Conservation (phyloP, 2,888 invertebrate genomes). For the Rhorus exstirpatorius region DNA sequence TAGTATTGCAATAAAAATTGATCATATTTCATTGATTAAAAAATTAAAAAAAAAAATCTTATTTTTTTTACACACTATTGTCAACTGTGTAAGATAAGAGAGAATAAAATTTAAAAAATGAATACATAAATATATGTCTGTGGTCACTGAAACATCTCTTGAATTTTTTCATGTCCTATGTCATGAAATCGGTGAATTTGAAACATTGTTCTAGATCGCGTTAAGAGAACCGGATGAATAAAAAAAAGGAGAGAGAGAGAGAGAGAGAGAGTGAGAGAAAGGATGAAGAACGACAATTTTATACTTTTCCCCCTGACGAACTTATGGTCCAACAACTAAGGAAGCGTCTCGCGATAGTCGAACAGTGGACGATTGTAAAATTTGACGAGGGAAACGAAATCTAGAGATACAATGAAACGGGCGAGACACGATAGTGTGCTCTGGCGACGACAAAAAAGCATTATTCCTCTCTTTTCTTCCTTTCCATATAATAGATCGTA, state of each 20-base stretch:
- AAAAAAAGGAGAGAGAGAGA: background rate
- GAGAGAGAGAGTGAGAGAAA: background rate
- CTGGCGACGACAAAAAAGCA: constrained; percentile 31
- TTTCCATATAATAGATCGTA: constrained; percentile 31
- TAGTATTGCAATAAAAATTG: too few relatives aligned
- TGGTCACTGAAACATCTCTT: background rate
- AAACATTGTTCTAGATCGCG: background rate
- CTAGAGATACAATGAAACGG: constrained; percentile 21
- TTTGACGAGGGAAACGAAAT: constrained; percentile 40
- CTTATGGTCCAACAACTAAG: background rate
- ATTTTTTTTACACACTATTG: too few relatives aligned
- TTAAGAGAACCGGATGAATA: background rate
- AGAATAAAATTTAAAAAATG: background rate
- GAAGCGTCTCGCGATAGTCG: constrained; percentile 3
- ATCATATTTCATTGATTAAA: too few relatives aligned
- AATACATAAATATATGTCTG: background rate
- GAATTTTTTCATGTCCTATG: background rate
- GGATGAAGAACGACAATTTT: constrained; percentile 21
- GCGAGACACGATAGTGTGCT: constrained; percentile 5
- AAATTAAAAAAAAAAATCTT: too few relatives aligned
- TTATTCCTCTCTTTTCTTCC: constrained; percentile 13
- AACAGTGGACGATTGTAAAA: constrained; percentile 20
- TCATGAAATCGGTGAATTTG: background rate
- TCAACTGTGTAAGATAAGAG: too few relatives aligned
- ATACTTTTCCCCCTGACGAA: constrained; percentile 20